phyloP scores from a whole-genome alignment of 2,797 vertebrate species.

The Crocodylus rhombifer region DNA sequence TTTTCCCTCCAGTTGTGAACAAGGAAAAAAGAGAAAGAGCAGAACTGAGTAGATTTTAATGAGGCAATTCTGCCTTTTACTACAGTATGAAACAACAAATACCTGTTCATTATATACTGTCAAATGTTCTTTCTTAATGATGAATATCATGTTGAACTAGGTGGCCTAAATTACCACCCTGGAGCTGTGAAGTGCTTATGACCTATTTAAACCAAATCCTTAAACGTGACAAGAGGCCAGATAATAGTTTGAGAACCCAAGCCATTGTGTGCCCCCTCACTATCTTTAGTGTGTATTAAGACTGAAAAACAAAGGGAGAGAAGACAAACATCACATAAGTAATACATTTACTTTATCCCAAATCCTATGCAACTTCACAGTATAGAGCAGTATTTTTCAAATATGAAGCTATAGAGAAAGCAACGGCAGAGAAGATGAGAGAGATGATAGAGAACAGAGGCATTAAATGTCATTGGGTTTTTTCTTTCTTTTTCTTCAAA shows the following conservation, averaged over 20 bases:
- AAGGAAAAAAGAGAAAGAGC: not conserved
- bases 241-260: not conserved
- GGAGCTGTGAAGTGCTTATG: not conserved
- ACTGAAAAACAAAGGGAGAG: not conserved
- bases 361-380: not conserved
- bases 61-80: not conserved
- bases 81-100: not conserved
- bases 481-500: not conserved
- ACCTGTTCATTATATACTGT: not conserved
- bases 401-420: not conserved
- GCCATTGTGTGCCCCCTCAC: not conserved
- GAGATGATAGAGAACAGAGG: not conserved
- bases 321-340: not conserved
- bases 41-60: not conserved
- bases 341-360: not conserved
- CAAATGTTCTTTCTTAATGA: not conserved
- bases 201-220: not conserved
- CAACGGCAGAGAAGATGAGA: not conserved
- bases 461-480: accelerated
- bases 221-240: not conserved
- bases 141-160: not conserved
- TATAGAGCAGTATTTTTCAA: not conserved
- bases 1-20: not conserved
- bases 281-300: not conserved
- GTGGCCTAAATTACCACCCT: not conserved